phyloP scores from a whole-genome alignment of 2,113 vertebrate species.

The Passerina amoena region DNA sequence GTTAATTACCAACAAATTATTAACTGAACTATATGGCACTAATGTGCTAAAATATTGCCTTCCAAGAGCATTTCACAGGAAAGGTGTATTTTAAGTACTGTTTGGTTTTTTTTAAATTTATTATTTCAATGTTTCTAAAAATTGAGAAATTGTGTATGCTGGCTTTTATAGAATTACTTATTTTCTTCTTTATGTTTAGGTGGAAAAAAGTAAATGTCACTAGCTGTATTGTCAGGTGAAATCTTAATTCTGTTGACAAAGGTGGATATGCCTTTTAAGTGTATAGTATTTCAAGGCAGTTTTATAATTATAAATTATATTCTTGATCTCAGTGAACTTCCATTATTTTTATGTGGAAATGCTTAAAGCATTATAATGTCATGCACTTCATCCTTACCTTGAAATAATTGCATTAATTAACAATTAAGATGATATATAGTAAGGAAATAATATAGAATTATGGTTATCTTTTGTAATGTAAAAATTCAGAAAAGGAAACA shows the following conservation, averaged over 20 bases:
- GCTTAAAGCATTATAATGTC: background rate
- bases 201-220: background rate
- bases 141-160: background rate
- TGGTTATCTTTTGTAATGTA: background rate
- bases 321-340: background rate
- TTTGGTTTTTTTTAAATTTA: fast-evolving
- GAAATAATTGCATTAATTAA: background rate
- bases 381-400: background rate
- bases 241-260: background rate
- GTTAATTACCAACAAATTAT: background rate
- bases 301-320: background rate
- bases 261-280: background rate
- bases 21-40: background rate
- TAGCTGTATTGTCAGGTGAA: background rate
- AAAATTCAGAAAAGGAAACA: background rate
- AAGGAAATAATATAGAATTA: background rate
- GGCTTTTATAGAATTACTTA: background rate
- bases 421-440: background rate
- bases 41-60: background rate
- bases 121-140: background rate
- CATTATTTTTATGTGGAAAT: background rate
- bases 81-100: background rate
- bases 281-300: background rate
- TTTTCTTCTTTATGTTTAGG: background rate
- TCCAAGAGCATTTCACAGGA: background rate